phyloP scores from a whole-genome alignment of 2,888 invertebrate genomes.

The Amblyteles armatorius region DNA sequence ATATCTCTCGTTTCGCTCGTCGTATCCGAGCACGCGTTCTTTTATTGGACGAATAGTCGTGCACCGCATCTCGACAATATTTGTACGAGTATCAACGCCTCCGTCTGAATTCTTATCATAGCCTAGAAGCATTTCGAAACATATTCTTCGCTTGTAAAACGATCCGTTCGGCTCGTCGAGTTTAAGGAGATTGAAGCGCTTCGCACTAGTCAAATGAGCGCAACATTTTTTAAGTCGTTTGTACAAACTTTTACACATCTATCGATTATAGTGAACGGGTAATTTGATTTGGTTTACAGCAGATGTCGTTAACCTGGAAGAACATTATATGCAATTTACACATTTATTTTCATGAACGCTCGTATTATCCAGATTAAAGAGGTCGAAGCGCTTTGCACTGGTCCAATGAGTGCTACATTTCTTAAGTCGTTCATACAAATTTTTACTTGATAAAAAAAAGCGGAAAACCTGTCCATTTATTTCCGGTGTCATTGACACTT shows the following conservation, averaged over 20 bases:
- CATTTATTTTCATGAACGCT: not conserved
- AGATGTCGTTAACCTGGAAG: no score
- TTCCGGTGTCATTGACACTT: no score
- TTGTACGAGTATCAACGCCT: constrained; percentile 40
- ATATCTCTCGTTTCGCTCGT: constrained; percentile 8
- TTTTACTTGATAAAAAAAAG: no score
- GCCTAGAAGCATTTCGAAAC: not conserved
- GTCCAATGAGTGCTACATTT: no score
- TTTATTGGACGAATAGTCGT: constrained; percentile 10
- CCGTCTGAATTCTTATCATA: not conserved
- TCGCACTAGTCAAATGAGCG: no score
- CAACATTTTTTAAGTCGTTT: no score
- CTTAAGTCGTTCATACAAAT: no score
- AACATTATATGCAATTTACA: no score
- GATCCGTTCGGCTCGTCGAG: constrained; percentile 9
- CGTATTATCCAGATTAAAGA: not conserved
- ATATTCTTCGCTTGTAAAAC: constrained; percentile 18
- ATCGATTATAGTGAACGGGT: no score
- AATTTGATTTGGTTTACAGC: no score
- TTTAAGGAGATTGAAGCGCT: not conserved
- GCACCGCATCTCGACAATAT: constrained; percentile 14
- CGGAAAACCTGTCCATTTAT: no score
- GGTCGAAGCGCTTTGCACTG: not conserved
- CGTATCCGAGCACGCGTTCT: constrained; percentile 17
- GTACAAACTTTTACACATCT: no score